Conservation (phyloP, 2,888 invertebrate genomes). For the Philereme transversata region DNA sequence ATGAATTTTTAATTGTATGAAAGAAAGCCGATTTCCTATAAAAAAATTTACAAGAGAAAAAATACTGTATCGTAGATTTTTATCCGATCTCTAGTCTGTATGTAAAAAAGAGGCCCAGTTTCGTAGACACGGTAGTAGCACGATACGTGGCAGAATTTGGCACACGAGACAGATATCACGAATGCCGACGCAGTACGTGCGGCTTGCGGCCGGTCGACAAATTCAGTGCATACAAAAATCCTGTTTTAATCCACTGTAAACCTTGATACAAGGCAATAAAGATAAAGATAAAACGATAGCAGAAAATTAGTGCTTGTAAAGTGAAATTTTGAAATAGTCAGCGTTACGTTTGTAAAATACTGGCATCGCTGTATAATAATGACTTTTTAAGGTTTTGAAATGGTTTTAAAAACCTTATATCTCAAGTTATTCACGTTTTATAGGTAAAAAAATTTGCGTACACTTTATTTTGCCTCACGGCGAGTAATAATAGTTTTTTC, state of each 20-base stretch:
- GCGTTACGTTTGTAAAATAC: neutral
- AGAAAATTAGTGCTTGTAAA: slow-evolving; percentile 15
- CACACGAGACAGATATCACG: slow-evolving; percentile 52
- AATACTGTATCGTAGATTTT: neutral
- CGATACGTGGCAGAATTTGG: slow-evolving; percentile 46
- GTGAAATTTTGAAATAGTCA: slow-evolving; percentile 24
- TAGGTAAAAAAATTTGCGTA: no score
- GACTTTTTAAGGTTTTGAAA: slow-evolving; percentile 8
- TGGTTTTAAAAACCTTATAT: no score
- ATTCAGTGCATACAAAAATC: slow-evolving; percentile 36
- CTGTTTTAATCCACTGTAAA: slow-evolving; percentile 36
- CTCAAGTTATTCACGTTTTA: no score
- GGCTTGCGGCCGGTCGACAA: slow-evolving; percentile 43
- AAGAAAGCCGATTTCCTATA: neutral
- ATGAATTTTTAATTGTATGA: neutral
- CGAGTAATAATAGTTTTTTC: no score
- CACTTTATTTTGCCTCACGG: no score
- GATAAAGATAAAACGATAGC: slow-evolving; percentile 30
- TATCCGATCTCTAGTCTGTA: neutral
- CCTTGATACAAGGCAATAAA: slow-evolving; percentile 43
- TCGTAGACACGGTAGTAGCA: slow-evolving; percentile 10
- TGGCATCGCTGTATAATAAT: neutral
- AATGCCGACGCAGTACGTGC: slow-evolving; percentile 46
- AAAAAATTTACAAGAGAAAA: neutral
- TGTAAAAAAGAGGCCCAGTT: slow-evolving; percentile 6